phyloP scores from a whole-genome alignment of 2,888 invertebrate species.

The Heliconius cydno region DNA sequence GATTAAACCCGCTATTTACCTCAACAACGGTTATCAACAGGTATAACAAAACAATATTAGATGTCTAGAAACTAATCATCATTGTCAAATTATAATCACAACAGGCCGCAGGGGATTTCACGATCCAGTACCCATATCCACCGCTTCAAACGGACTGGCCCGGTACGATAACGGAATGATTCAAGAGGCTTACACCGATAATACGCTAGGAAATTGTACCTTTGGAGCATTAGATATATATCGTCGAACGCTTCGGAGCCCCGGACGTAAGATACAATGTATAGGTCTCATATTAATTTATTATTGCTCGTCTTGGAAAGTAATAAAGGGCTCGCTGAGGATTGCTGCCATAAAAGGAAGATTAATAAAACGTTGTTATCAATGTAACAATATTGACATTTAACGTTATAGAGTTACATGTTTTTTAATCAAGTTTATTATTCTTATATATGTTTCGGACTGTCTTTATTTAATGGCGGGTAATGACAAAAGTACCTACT shows the following conservation, averaged over 20 bases:
- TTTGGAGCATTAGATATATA: constrained; percentile 25
- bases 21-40: not conserved
- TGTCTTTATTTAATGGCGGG: too few species aligned
- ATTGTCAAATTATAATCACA: constrained; percentile 18
- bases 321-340: constrained; percentile 11
- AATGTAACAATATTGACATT: too few species aligned
- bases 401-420: not conserved
- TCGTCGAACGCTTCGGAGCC: not conserved
- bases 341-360: not conserved
- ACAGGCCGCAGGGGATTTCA: constrained; percentile 35
- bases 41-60: not conserved
- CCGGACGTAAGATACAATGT: not conserved
- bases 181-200: constrained; percentile 39
- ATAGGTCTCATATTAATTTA: constrained; percentile 9
- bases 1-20: not conserved
- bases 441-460: too few species aligned
- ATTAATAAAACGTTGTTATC: constrained; percentile 7
- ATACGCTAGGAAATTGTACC: constrained; percentile 34
- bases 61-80: not conserved
- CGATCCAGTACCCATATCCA: constrained; percentile 31
- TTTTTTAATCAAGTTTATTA: too few species aligned
- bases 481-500: too few species aligned
- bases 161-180: constrained; percentile 35
- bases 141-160: constrained; percentile 28
- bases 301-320: constrained; percentile 20